Conservation (phyloP, 2,797 vertebrate species). For the Pseudocheirus occidentalis region DNA sequence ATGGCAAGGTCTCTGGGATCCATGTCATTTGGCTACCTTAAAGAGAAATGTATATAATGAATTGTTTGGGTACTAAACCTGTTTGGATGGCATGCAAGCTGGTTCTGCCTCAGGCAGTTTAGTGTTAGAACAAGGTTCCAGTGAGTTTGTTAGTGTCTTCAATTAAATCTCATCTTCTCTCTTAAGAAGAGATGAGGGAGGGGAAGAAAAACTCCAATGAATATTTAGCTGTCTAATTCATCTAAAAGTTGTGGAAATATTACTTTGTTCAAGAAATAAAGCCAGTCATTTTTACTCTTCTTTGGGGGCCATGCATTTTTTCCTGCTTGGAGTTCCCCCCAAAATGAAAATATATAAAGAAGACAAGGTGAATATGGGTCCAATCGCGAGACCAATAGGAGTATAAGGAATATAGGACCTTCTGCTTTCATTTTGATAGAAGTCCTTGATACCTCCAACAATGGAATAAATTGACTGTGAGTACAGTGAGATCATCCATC, state of each 20-base stretch:
- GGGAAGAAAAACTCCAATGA: slow-evolving; percentile 3
- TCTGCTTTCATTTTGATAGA: background rate
- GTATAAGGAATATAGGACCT: background rate
- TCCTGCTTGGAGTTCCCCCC: background rate
- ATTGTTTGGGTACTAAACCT: background rate
- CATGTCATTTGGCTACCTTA: background rate
- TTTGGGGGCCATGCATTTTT: background rate
- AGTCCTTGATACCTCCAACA: background rate
- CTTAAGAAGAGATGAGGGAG: background rate
- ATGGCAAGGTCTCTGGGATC: background rate
- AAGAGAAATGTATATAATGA: background rate
- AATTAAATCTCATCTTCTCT: background rate
- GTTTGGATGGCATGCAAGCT: background rate
- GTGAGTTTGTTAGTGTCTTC: background rate
- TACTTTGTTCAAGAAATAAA: slow-evolving; percentile 21
- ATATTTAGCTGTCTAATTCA: background rate
- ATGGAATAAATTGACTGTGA: background rate
- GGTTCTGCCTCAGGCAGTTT: background rate
- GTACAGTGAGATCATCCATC: background rate
- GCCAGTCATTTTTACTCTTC: background rate
- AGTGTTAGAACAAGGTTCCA: background rate
- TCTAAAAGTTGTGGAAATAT: slow-evolving; percentile 23
- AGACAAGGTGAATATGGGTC: background rate
- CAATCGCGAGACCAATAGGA: background rate
- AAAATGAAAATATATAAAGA: background rate